Percentiles rank a stretch among this genome's conserved stretches.
Evolutionary conservation across 2,888 invertebrate genomes (phyloP).

Genomic region (Caenorhabditis afra): DNA sequence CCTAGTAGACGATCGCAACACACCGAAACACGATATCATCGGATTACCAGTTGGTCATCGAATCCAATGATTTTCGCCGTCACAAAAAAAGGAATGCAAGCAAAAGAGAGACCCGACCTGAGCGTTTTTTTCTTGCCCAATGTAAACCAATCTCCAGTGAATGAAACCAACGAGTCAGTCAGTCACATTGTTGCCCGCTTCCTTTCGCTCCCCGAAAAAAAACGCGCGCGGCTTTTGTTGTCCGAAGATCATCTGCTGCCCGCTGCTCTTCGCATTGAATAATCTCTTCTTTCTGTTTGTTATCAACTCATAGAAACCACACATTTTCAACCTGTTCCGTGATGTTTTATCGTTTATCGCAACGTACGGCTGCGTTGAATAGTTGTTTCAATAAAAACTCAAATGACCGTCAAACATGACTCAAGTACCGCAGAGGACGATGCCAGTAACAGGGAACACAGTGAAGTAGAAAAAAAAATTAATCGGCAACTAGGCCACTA

Average conservation of each 20-base stretch:
- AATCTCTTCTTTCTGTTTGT: constrained; percentile 17
- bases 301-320: constrained; percentile 44
- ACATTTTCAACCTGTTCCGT: constrained; percentile 7
- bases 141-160: constrained; percentile 44
- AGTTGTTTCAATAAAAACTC: constrained; percentile 1
- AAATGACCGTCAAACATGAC: neutral
- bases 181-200: constrained; percentile 14
- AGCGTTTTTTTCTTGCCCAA: constrained; percentile 18
- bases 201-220: constrained; percentile 1
- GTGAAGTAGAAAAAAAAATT: too few relatives aligned
- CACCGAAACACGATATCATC: neutral
- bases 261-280: constrained; percentile 24
- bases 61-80: constrained; percentile 1
- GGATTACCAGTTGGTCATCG: neutral
- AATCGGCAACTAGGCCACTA: too few relatives aligned
- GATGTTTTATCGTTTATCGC: constrained; percentile 10
- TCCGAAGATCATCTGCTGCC: constrained; percentile 9
- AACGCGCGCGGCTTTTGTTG: neutral
- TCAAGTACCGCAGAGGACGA: too few relatives aligned
- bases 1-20: neutral
- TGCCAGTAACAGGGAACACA: too few relatives aligned
- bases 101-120: constrained; percentile 21
- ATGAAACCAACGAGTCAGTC: constrained; percentile 28
- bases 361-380: constrained; percentile 2
- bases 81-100: neutral